Conservation (phyloP, 35 echinoderm and acorn worm species). For the Apostichopus japonicus region DNA sequence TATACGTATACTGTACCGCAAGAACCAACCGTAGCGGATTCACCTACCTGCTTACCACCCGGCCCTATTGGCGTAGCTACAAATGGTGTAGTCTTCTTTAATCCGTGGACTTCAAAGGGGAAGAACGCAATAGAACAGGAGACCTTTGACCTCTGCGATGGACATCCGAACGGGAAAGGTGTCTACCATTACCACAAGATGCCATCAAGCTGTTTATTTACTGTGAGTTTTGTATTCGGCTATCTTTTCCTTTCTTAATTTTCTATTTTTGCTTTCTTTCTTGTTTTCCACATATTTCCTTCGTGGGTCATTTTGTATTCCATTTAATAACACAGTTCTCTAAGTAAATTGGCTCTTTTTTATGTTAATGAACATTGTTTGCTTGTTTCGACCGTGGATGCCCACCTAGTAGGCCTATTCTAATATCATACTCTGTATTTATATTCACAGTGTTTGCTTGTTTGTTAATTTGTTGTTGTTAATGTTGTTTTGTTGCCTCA, state of each 20-base stretch:
- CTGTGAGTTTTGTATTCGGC: background rate
- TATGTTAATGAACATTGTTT: background rate
- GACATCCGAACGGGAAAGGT: conserved; percentile 47
- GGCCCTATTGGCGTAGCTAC: conserved; percentile 65
- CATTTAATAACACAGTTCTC: background rate
- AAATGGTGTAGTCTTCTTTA: conserved; percentile 60
- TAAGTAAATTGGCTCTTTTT: background rate
- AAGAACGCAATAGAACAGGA: conserved; percentile 53
- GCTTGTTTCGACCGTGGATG: background rate
- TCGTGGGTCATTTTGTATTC: background rate
- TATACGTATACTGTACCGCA: conserved; percentile 38
- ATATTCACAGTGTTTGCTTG: no score
- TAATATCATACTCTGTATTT: no score
- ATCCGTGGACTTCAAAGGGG: conserved; percentile 61
- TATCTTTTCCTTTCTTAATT: background rate
- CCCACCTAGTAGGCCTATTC: background rate
- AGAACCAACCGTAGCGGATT: conserved; percentile 22
- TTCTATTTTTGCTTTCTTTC: background rate
- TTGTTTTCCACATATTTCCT: background rate
- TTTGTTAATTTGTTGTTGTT: no score
- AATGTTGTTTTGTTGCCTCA: no score
- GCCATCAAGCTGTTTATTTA: conserved; percentile 68
- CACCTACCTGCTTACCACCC: background rate
- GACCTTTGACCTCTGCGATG: conserved; percentile 72
- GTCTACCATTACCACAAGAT: conserved; percentile 65